These are phyloP conservation scores for Sceloporus tristichus DNA, from an alignment of 2,113 vertebrate genomes.

Conservation along the genomic window DNA sequence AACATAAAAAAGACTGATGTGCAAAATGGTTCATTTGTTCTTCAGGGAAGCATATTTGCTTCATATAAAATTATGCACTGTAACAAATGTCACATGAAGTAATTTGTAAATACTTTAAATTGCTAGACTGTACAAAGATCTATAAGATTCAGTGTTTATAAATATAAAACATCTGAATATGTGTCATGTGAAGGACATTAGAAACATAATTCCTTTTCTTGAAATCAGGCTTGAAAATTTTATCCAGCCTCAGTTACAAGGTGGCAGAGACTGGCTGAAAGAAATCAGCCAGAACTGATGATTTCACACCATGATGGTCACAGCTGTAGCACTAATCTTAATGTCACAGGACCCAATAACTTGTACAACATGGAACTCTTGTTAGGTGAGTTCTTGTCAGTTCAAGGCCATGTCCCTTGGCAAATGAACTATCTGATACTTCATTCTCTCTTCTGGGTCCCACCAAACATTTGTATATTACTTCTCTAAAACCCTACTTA, in stretches of 20 bases:
- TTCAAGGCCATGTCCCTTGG: no score
- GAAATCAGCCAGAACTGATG: neutral
- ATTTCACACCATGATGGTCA: no score
- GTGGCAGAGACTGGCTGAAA: neutral
- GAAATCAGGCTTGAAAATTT: neutral
- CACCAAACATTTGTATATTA: neutral
- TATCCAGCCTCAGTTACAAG: neutral
- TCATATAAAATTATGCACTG: slow-evolving; percentile 4
- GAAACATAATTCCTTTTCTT: slow-evolving; percentile 1
- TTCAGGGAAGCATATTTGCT: slow-evolving; percentile 24
- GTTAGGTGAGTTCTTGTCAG: neutral
- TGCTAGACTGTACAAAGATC: neutral
- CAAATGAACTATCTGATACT: neutral
- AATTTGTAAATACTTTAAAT: slow-evolving; percentile 38
- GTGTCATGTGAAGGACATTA: slow-evolving; percentile 32
- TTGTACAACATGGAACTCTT: neutral
- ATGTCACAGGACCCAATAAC: neutral
- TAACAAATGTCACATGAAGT: slow-evolving; percentile 28
- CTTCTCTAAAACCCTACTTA: neutral
- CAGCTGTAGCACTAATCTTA: neutral
- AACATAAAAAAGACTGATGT: slow-evolving; percentile 56
- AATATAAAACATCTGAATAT: slow-evolving; percentile 9
- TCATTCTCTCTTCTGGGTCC: neutral
- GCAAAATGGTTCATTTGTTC: slow-evolving; percentile 53
- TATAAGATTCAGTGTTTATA: slow-evolving; percentile 24